These are phyloP conservation scores for Lophius americanus DNA, from an alignment of 2,797 vertebrate genomes.

Conservation along the genomic window DNA sequence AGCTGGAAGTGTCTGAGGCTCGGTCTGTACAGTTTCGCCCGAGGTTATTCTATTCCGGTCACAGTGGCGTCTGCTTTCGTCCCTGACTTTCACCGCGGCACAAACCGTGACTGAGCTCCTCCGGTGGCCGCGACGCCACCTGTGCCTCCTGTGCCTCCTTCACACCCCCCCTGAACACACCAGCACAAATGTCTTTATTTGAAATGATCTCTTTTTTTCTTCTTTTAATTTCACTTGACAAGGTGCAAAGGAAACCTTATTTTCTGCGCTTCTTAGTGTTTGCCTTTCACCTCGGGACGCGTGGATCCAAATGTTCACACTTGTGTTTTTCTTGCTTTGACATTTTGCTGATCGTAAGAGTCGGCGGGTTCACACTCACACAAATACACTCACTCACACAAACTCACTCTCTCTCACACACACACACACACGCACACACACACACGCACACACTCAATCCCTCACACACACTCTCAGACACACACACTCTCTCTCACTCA, in stretches of 20 bases:
- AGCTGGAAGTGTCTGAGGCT: constrained; percentile 91
- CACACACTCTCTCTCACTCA: no score
- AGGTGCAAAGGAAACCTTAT: background rate
- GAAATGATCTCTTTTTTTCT: constrained; percentile 5
- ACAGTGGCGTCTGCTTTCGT: constrained; percentile 80
- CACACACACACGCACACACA: no score
- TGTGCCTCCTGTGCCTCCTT: background rate
- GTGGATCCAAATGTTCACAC: no score
- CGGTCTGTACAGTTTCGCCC: constrained; percentile 88
- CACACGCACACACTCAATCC: no score
- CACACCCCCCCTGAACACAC: background rate
- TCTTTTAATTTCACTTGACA: background rate
- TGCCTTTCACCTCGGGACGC: no score
- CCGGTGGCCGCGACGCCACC: background rate
- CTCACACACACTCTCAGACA: no score
- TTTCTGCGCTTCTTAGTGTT: no score
- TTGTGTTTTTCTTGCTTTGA: no score
- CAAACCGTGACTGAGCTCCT: constrained; percentile 55
- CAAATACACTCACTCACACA: no score
- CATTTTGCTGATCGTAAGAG: no score
- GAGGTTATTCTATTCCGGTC: constrained; percentile 85
- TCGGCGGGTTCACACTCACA: no score
- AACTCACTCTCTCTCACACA: no score
- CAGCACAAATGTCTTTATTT: constrained; percentile 7
- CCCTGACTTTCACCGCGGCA: constrained; percentile 71